Conservation (phyloP, 2,113 vertebrate genomes). For the Labrus mixtus region DNA sequence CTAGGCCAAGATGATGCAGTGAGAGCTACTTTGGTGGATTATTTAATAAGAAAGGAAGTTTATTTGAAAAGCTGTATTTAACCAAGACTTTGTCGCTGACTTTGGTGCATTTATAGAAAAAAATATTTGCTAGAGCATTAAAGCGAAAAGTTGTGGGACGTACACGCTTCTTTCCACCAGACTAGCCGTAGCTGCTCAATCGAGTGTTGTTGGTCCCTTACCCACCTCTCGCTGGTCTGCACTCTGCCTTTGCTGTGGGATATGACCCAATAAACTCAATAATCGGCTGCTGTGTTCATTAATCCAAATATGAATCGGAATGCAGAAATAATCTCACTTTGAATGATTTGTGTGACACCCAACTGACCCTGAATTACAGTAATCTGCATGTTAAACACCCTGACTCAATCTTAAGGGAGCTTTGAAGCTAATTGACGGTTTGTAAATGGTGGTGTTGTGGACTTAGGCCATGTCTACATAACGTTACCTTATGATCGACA, state of each 20-base stretch:
- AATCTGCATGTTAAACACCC: constrained; percentile 39
- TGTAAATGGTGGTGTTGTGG: constrained; percentile 1
- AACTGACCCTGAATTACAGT: constrained; percentile 1
- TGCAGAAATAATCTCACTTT: constrained; percentile 12
- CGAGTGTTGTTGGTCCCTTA: constrained; percentile 38
- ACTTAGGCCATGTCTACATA: constrained; percentile 5
- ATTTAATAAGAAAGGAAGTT: constrained; percentile 4
- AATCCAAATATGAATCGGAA: constrained; percentile 35
- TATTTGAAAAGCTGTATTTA: background rate
- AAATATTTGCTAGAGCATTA: background rate
- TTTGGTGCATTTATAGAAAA: background rate
- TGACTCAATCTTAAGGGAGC: constrained; percentile 9
- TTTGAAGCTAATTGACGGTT: no score
- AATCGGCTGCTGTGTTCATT: constrained; percentile 33
- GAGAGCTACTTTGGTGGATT: constrained; percentile 72
- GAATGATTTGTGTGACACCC: constrained; percentile 9
- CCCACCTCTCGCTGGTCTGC: constrained; percentile 11
- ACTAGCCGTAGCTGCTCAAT: constrained; percentile 62
- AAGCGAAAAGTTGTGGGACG: background rate
- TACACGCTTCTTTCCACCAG: constrained; percentile 63
- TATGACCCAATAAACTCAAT: constrained; percentile 23
- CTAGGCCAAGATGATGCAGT: constrained; percentile 36
- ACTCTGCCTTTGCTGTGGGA: constrained; percentile 20
- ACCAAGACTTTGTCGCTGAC: background rate
- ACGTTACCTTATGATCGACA: background rate